Evolutionary conservation across 2,888 invertebrate species (phyloP), one percentile per base, ranked within the genome.

Genomic region (Ophraella communa): DNA sequence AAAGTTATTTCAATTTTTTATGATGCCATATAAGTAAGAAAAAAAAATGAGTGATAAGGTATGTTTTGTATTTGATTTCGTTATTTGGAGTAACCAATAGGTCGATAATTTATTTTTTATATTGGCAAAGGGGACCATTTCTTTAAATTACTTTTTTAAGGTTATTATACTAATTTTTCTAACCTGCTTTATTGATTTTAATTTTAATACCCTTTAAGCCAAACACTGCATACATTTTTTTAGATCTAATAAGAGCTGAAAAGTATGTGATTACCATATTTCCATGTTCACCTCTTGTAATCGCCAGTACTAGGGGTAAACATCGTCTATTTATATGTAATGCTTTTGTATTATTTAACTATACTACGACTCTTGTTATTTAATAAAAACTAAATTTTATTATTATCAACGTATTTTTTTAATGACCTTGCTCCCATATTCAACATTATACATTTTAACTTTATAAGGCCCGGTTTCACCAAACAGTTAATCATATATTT

Each of bases 371-470:
- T 74, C 75, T 81, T 81, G 79, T 80, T 80, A 79, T 79, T 80
- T 79, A 82, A 81, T 81, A 80, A 78, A 39, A 81, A 82, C 80
- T 81, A 81, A 82, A 81, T 81, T 82, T 81, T 80, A 81, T 81
- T 81, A 80, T 78, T 72, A 67, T 4, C 3, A 11, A 3, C 10
- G 10, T 45, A 21, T 4, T 45, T n/a, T n/a, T 39, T 17, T 39
- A 39, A 7, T 39, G 17, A 30, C 11, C 30, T 30, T 27, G 1
- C 7, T 27, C 8, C n/a, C n/a, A n/a, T n/a, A n/a, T n/a, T n/a
- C n/a, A n/a, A n/a, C n/a, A n/a, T n/a, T n/a, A n/a, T n/a, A n/a
- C n/a, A n/a, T n/a, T n/a, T n/a, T n/a, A n/a, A n/a, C n/a, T n/a
- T n/a, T n/a, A n/a, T n/a, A n/a, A n/a, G n/a, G n/a, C n/a, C n/a